phyloP scores from a whole-genome alignment of 2,113 vertebrate species.

The Dasyornis broadbenti region DNA sequence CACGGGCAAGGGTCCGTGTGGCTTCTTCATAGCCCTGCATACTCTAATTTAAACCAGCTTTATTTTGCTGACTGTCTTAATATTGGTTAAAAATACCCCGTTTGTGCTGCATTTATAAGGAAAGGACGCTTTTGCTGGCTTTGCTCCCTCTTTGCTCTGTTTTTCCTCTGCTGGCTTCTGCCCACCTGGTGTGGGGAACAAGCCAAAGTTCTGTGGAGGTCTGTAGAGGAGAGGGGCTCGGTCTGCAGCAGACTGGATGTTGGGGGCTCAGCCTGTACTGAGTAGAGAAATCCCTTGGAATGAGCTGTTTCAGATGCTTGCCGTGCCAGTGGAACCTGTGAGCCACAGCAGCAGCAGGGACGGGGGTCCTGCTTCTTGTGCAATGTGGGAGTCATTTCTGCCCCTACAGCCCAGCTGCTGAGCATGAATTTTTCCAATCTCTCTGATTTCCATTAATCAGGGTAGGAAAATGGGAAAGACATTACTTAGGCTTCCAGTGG shows the following conservation, averaged over 20 bases:
- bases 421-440: neutral
- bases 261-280: neutral
- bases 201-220: neutral
- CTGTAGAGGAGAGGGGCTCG: neutral
- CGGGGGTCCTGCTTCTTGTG: neutral
- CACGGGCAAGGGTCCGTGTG: rapidly evolving
- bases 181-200: neutral
- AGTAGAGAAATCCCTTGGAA: neutral
- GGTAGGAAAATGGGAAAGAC: conserved; percentile 14
- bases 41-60: neutral
- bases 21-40: neutral
- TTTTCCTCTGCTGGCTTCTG: neutral
- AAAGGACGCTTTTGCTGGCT: neutral
- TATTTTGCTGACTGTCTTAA: neutral
- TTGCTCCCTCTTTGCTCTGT: neutral
- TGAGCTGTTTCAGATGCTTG: rapidly evolving
- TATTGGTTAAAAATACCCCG: neutral
- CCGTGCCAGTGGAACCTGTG: rapidly evolving
- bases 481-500: neutral
- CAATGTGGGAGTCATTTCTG: neutral
- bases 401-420: neutral
- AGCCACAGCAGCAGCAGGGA: neutral
- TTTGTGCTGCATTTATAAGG: neutral
- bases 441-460: neutral
- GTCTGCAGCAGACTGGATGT: neutral